These are phyloP conservation scores for Drosophila kohkoa DNA, from an alignment of 1,140 invertebrate genomes.

Conservation along the genomic window DNA sequence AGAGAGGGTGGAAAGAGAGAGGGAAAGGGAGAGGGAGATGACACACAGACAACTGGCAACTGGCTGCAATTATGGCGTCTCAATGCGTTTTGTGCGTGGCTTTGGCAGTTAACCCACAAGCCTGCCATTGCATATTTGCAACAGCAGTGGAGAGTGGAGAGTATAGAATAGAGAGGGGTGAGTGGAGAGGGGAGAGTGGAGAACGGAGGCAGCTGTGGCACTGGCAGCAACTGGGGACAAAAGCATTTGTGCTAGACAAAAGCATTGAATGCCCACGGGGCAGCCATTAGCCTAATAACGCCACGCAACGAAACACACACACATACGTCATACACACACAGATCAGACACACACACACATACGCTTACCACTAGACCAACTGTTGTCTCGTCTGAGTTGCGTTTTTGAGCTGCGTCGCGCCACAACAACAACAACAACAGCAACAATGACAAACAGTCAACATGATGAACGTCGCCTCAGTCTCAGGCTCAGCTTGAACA, in stretches of 20 bases:
- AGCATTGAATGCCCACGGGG: conserved; percentile 77
- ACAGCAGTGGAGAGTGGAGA: conserved; percentile 6
- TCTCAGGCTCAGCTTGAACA: conserved; percentile 61
- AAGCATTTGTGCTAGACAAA: conserved; percentile 76
- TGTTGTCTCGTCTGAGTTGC: conserved; percentile 30
- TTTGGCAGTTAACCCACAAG: conserved; percentile 71
- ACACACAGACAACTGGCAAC: conserved; percentile 51
- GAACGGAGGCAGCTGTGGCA: conserved; percentile 11
- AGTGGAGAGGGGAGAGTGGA: neutral
- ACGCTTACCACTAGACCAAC: neutral
- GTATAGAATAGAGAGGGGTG: neutral
- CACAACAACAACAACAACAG: conserved; percentile 42
- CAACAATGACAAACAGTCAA: conserved; percentile 41
- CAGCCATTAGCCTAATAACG: conserved; percentile 81
- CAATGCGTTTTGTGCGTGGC: conserved; percentile 80
- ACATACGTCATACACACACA: conserved; percentile 16
- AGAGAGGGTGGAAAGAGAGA: neutral
- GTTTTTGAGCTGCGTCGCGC: conserved; percentile 45
- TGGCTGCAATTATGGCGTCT: conserved; percentile 79
- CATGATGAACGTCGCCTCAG: conserved; percentile 65
- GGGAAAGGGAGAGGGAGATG: conserved; percentile 17
- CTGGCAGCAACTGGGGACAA: conserved; percentile 44
- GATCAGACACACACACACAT: neutral
- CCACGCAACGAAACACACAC: conserved; percentile 53
- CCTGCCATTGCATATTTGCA: conserved; percentile 71